These are phyloP conservation scores for Acrocephalus kingi DNA, from an alignment of 2,113 vertebrate genomes.

Conservation along the genomic window DNA sequence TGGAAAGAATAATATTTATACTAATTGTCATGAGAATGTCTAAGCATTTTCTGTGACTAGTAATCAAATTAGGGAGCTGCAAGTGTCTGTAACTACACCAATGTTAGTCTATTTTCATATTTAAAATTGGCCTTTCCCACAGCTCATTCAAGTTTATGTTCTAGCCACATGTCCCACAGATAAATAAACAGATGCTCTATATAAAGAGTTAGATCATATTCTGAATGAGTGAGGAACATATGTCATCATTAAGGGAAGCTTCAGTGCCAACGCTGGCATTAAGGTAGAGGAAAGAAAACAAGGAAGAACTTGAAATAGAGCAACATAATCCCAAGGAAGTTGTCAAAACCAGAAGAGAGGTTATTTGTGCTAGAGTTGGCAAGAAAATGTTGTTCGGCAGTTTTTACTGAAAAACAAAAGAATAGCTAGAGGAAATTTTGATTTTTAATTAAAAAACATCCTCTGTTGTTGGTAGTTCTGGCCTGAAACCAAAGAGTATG, in stretches of 20 bases:
- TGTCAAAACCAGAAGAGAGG: slow-evolving; percentile 53
- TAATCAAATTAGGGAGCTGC: slow-evolving; percentile 20
- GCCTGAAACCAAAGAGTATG: neutral
- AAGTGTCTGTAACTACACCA: slow-evolving; percentile 32
- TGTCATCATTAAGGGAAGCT: slow-evolving; percentile 65
- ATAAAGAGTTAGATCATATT: slow-evolving; percentile 70
- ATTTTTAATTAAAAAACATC: slow-evolving; percentile 28
- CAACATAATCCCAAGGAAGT: slow-evolving; percentile 59
- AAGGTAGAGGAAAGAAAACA: slow-evolving; percentile 64
- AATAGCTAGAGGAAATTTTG: neutral
- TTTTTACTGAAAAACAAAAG: slow-evolving; percentile 38
- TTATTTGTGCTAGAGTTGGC: slow-evolving; percentile 53
- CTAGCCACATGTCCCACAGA: slow-evolving; percentile 70
- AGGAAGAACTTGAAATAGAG: slow-evolving; percentile 58
- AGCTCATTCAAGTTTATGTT: slow-evolving; percentile 70
- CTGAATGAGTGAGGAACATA: slow-evolving; percentile 68
- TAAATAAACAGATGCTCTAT: slow-evolving; percentile 70
- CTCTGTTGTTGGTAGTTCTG: neutral
- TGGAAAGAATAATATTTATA: slow-evolving; percentile 44
- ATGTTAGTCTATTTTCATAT: slow-evolving; percentile 57
- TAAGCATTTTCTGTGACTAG: slow-evolving; percentile 45
- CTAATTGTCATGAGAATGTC: slow-evolving; percentile 10
- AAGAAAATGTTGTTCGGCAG: slow-evolving; percentile 12
- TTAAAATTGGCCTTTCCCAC: slow-evolving; percentile 67
- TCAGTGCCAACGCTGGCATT: slow-evolving; percentile 41